Conservation (phyloP, 1,140 invertebrate genomes). For the Macrosteles quadrilineatus region DNA sequence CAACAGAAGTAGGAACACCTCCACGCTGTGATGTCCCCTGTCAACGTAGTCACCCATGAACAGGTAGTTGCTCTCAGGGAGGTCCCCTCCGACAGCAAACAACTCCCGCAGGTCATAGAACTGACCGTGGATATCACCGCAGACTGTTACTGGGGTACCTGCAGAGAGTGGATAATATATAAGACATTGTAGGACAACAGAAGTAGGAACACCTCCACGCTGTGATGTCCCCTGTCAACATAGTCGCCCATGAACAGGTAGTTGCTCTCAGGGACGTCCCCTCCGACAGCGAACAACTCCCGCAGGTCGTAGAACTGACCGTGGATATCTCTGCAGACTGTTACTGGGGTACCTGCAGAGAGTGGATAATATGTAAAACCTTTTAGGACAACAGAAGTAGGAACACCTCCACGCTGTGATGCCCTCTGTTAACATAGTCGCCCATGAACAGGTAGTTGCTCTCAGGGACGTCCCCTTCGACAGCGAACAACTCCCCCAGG, state of each 20-base stretch:
- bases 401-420: slow-evolving; percentile 99
- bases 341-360: neutral
- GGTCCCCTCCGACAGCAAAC: slow-evolving; percentile 96
- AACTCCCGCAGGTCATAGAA: slow-evolving; percentile 99
- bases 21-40: slow-evolving; percentile 99
- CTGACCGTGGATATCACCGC: slow-evolving; percentile 99
- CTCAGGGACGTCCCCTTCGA: slow-evolving; percentile 91
- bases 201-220: slow-evolving; percentile 99
- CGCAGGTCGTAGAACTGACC: slow-evolving; percentile 99
- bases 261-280: slow-evolving; percentile 92
- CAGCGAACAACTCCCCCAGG: slow-evolving; percentile 99
- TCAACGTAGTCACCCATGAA: slow-evolving; percentile 99
- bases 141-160: slow-evolving; percentile 63
- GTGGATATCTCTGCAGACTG: slow-evolving; percentile 99
- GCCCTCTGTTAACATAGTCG: slow-evolving; percentile 99
- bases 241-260: slow-evolving; percentile 99
- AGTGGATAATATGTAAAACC: slow-evolving; percentile 96
- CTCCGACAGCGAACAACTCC: slow-evolving; percentile 99
- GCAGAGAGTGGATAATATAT: no score
- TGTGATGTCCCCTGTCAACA: slow-evolving; percentile 99
- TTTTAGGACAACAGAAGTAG: slow-evolving; percentile 94
- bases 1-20: slow-evolving; percentile 96
- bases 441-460: slow-evolving; percentile 99
- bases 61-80: slow-evolving; percentile 98
- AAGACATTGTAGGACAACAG: slow-evolving; percentile 95